These are phyloP conservation scores for Andricus curvator DNA, from an alignment of 2,888 invertebrate species.

Conservation along the genomic window DNA sequence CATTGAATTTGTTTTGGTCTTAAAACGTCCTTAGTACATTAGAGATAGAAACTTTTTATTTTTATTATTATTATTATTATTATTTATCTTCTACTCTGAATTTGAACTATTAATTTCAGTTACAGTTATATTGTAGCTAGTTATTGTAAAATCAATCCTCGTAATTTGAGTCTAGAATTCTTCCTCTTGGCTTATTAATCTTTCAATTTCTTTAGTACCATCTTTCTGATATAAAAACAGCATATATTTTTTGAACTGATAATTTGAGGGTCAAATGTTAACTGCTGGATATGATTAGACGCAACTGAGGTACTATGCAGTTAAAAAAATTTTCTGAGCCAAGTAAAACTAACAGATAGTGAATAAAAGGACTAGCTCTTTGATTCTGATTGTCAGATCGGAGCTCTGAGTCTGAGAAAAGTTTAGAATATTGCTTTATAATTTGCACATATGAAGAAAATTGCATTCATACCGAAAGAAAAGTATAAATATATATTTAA, in stretches of 20 bases:
- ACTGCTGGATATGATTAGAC: background rate
- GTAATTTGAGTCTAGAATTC: background rate
- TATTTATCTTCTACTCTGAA: background rate
- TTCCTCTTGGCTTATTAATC: background rate
- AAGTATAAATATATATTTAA: slow-evolving; percentile 43
- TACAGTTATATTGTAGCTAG: background rate
- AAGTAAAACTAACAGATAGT: slow-evolving; percentile 15
- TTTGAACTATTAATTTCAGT: background rate
- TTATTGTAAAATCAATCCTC: background rate
- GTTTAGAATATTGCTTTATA: slow-evolving; percentile 56
- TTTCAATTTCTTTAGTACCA: too few relatives aligned
- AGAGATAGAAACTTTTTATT: slow-evolving; percentile 1
- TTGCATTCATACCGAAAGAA: slow-evolving; percentile 52
- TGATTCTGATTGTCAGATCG: background rate
- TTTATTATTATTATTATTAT: too few relatives aligned
- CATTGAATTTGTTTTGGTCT: background rate
- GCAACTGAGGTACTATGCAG: slow-evolving; percentile 6
- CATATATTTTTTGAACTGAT: background rate
- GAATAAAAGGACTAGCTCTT: background rate
- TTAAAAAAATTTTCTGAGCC: slow-evolving; percentile 33
- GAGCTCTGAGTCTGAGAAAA: background rate
- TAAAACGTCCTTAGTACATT: background rate
- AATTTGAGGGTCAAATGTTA: slow-evolving; percentile 3
- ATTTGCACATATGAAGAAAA: slow-evolving; percentile 54
- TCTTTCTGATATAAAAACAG: background rate